Conservation (phyloP, 2,888 invertebrate species). For the Sclerodermus sp. region DNA sequence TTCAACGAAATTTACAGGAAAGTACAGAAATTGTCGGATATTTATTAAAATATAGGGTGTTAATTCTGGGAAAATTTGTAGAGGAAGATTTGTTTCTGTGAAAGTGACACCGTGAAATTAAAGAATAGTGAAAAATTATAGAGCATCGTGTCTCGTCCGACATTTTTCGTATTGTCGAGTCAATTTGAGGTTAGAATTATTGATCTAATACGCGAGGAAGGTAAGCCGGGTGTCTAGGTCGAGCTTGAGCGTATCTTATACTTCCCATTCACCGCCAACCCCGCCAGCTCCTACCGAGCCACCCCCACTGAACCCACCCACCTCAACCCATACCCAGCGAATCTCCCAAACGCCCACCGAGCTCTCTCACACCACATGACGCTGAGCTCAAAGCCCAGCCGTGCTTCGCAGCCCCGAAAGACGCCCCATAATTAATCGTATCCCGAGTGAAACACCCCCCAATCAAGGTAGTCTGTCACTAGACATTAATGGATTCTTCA, state of each 20-base stretch:
- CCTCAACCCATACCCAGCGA: too few species aligned
- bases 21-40: too few species aligned
- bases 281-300: slow-evolving; percentile 2
- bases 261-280: slow-evolving; percentile 31
- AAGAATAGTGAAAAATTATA: too few species aligned
- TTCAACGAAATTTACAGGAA: too few species aligned
- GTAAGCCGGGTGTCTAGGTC: slow-evolving; percentile 49
- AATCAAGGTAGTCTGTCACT: slow-evolving; percentile 30
- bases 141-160: too few species aligned
- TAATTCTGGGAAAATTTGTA: too few species aligned
- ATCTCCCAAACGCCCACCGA: slow-evolving; percentile 16
- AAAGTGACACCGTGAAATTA: too few species aligned
- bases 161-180: slow-evolving; percentile 1
- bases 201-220: slow-evolving; percentile 57
- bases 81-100: too few species aligned
- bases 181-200: slow-evolving; percentile 52
- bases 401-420: slow-evolving; percentile 40
- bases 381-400: slow-evolving; percentile 43
- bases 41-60: too few species aligned
- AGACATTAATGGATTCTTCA: slow-evolving; percentile 32
- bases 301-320: slow-evolving; percentile 1
- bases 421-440: slow-evolving; percentile 55
- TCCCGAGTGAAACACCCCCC: slow-evolving; percentile 43
- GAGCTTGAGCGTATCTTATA: slow-evolving; percentile 51
- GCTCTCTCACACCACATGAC: slow-evolving; percentile 16